phyloP scores from a whole-genome alignment of 2,113 vertebrate genomes.

The Zosterops hypoxanthus region DNA sequence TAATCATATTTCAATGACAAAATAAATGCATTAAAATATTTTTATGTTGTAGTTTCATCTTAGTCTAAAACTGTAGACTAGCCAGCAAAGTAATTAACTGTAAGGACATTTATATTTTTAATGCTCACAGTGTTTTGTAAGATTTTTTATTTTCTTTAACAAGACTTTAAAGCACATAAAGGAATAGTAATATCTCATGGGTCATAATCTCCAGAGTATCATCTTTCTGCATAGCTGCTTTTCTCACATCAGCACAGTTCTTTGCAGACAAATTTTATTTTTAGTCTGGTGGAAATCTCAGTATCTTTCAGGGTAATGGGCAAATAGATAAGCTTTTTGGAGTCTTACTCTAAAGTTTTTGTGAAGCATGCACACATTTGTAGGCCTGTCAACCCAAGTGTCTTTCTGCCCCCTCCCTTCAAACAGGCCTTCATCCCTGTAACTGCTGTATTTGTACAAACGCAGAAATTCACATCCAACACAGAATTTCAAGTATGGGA shows the following conservation, averaged over 20 bases:
- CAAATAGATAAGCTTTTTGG: neutral
- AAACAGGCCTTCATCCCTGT: neutral
- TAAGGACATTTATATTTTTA: conserved; percentile 23
- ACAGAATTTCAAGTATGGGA: neutral
- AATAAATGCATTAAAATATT: neutral
- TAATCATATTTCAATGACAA: neutral
- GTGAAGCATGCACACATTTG: neutral
- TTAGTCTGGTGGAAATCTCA: neutral
- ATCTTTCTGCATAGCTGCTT: neutral
- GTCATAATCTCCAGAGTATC: neutral
- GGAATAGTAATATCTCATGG: neutral
- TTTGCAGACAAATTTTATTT: neutral
- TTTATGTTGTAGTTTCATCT: neutral
- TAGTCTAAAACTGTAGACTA: neutral
- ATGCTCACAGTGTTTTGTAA: neutral
- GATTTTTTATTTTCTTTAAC: neutral
- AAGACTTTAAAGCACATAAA: neutral
- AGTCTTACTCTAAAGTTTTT: neutral
- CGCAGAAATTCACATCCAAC: neutral
- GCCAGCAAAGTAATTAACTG: neutral
- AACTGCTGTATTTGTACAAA: neutral
- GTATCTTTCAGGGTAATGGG: neutral
- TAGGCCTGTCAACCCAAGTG: neutral
- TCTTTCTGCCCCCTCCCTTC: neutral
- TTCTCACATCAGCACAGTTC: neutral